Evolutionary conservation across 2,888 invertebrate genomes (phyloP).

Genomic region (Ochlodes sylvanus): DNA sequence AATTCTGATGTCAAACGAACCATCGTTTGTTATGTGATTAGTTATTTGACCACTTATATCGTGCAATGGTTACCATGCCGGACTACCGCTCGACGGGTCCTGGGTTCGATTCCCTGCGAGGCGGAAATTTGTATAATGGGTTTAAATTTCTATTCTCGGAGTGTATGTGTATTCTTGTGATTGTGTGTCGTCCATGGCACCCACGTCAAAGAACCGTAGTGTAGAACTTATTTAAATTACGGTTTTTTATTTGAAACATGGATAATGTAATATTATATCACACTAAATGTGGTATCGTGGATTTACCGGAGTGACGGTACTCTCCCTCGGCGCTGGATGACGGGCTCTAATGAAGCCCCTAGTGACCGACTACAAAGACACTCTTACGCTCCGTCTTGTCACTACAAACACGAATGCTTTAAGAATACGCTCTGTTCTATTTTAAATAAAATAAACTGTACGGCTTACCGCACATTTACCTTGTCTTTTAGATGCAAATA

Average conservation of each 20-base stretch:
- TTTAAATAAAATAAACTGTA: conserved; percentile 36
- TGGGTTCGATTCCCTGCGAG: too few species aligned
- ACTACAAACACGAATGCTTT: conserved; percentile 39
- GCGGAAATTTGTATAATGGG: too few species aligned
- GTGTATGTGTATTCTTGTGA: too few species aligned
- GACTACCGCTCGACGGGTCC: too few species aligned
- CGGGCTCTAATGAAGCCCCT: conserved; percentile 72
- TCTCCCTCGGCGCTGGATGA: conserved; percentile 58
- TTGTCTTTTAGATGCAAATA: conserved; percentile 11
- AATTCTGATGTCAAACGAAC: too few species aligned
- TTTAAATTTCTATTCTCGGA: too few species aligned
- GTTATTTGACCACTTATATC: too few species aligned
- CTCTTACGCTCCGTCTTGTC: conserved; percentile 50
- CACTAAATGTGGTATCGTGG: conserved; percentile 22
- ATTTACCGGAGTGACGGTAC: conserved; percentile 58
- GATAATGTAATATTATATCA: conserved; percentile 22
- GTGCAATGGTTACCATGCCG: too few species aligned
- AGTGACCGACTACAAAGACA: conserved; percentile 58
- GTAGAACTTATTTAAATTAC: neutral
- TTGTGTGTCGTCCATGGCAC: too few species aligned
- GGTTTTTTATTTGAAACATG: conserved; percentile 9
- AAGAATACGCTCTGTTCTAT: conserved; percentile 30
- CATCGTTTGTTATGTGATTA: too few species aligned
- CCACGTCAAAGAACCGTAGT: too few species aligned
- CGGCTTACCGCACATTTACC: conserved; percentile 24